Evolutionary conservation across 2,797 vertebrate species (phyloP).

Genomic region (Vireo griseus): DNA sequence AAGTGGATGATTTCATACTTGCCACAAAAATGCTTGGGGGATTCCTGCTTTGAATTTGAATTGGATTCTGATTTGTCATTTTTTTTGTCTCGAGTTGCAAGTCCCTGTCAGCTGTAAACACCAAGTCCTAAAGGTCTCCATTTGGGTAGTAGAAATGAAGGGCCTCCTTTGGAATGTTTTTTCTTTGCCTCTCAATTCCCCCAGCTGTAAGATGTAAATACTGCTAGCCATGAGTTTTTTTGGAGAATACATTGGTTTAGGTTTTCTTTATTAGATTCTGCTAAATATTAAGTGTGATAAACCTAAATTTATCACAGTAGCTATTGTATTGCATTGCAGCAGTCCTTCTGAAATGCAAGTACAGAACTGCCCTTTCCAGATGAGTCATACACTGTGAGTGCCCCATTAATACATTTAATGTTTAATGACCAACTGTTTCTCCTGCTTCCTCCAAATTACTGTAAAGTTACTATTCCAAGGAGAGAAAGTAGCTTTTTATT

Average conservation of each 20-base stretch:
- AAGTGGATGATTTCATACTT: background rate
- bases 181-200: background rate
- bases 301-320: constrained; percentile 18
- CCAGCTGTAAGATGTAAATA: constrained; percentile 10
- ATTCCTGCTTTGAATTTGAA: background rate
- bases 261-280: constrained; percentile 19
- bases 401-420: constrained; percentile 29
- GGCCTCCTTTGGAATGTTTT: constrained; percentile 38
- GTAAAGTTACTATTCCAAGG: constrained; percentile 48
- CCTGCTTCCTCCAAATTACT: constrained; percentile 44
- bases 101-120: background rate
- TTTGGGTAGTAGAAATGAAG: background rate
- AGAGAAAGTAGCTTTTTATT: constrained; percentile 54
- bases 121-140: background rate
- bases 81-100: background rate
- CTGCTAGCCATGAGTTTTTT: constrained; percentile 6
- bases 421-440: constrained; percentile 55
- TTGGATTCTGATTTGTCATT: background rate
- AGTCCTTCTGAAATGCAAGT: constrained; percentile 9
- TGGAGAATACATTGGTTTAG: background rate
- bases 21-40: background rate
- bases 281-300: constrained; percentile 2
- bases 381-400: background rate
- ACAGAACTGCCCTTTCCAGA: constrained; percentile 30
- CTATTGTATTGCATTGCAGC: constrained; percentile 30